A percentile compares a stretch with the other conserved stretches of the same genome.
Evolutionary conservation across 2,113 vertebrate genomes (phyloP).

Genomic region (Shinisaurus crocodilurus): DNA sequence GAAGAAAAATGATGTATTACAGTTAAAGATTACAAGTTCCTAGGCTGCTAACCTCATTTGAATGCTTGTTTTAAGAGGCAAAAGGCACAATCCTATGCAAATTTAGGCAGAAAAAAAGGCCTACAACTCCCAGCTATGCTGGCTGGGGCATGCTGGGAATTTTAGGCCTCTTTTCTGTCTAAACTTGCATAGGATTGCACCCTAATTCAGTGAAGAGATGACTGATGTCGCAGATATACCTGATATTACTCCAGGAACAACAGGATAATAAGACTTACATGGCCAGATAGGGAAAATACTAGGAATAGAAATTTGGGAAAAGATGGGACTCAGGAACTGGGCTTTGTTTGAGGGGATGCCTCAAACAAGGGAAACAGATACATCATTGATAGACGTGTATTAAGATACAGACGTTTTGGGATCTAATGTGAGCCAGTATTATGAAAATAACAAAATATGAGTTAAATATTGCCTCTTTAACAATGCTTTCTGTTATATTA

Average conservation of each 20-base stretch:
- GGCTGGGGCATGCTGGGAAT: too few relatives aligned
- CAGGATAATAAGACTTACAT: not conserved
- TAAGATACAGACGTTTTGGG: not conserved
- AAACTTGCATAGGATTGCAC: too few relatives aligned
- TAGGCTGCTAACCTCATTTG: not conserved
- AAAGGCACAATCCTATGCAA: too few relatives aligned
- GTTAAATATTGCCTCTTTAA: too few relatives aligned
- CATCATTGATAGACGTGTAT: not conserved
- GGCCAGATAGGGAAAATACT: not conserved
- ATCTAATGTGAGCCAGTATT: not conserved
- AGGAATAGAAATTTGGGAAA: not conserved
- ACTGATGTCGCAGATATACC: not conserved
- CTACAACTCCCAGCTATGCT: too few relatives aligned
- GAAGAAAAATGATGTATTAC: not conserved
- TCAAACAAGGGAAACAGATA: not conserved
- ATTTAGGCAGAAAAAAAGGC: too few relatives aligned
- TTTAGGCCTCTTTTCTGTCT: too few relatives aligned
- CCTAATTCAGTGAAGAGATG: not conserved
- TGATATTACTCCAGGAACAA: not conserved
- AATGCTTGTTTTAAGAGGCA: not conserved
- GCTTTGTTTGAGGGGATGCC: not conserved
- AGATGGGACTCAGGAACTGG: not conserved
- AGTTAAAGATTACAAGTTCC: not conserved
- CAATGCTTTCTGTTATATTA: too few relatives aligned
- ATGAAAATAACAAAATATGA: too few relatives aligned